Conservation (phyloP, 2,888 invertebrate species). For the Dysmachus trigonus region DNA sequence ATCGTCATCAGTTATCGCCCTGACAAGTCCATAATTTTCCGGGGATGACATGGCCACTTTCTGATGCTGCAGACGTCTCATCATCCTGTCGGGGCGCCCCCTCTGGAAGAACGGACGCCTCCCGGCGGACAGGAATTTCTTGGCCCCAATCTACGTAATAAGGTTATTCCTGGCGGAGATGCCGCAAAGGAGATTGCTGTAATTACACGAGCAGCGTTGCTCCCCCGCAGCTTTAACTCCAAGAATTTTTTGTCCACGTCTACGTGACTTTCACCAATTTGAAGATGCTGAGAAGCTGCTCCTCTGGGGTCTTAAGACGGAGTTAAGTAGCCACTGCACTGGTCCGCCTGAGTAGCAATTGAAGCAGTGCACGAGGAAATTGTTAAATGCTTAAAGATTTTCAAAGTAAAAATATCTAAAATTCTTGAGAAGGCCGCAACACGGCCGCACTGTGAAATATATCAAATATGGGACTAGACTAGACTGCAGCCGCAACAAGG, state of each 20-base stretch:
- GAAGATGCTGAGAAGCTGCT: not conserved
- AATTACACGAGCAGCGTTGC: not conserved
- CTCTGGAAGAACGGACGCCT: not conserved
- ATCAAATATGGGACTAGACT: no score
- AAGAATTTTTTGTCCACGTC: not conserved
- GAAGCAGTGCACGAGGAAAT: not conserved
- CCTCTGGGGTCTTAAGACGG: not conserved
- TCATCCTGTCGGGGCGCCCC: no score
- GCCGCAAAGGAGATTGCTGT: not conserved
- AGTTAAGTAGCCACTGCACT: not conserved
- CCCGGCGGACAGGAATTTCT: not conserved
- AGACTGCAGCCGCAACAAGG: no score
- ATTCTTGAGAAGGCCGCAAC: no score
- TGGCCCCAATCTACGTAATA: not conserved
- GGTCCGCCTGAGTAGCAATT: not conserved
- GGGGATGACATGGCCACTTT: not conserved
- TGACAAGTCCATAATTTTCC: not conserved
- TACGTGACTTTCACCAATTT: not conserved
- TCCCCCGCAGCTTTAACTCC: not conserved
- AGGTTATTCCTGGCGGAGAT: not conserved
- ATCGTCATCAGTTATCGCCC: not conserved
- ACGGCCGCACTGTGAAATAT: no score
- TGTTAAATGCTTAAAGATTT: not conserved
- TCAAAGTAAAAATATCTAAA: no score
- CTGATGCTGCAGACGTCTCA: not conserved